Evolutionary conservation across 1,140 invertebrate species (phyloP), one percentile per base, ranked within the genome.

Genomic region (Drosophila nikananu): DNA sequence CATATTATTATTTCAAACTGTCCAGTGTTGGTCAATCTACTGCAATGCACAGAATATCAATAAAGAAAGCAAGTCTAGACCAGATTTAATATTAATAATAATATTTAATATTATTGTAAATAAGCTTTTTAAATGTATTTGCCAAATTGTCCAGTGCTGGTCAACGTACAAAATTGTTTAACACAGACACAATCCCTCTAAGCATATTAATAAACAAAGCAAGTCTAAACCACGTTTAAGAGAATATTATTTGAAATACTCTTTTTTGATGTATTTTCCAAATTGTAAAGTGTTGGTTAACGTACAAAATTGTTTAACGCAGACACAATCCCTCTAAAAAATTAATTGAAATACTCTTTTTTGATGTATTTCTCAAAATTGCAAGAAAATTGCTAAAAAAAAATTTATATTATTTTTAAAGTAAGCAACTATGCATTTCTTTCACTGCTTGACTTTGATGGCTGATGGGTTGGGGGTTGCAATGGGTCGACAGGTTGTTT

Each of bases 401-500:
- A 25, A 27, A 27, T 12, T 23, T 12, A 2, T 13, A 10, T 10
- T 19, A 10, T 3, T 48, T 48, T 15, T 8, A 25, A 23, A 23
- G 7, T 4, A 32, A 2, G 17, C n/a, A 12, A 19, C 2, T 12
- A 27, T 6, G 3, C 1, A 10, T 19, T 68, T 71, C n/a, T 46
- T n/a, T 23, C 39, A 12, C 6, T 71, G 67, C 19, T 8, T 19
- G 19, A 8, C 15, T 57, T 30, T 35, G 17, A 46, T 46, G 32
- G 66, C 39, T 46, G 37, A 52, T 30, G 49, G 49, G 49, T 52
- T 52, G 49, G 25, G 23, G 13, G n/a, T 9, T 70, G 61, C 62
- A 42, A n/a, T 23, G 62, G 67, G 67, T 68, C 72, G 81, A 81
- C 77, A 84, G 81, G 81, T 81, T 80, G 77, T 65, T 84, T 84